Evolutionary conservation across 2,888 invertebrate genomes (phyloP), one percentile per base, ranked within the genome.

Genomic region (Ephialtes manifestator): DNA sequence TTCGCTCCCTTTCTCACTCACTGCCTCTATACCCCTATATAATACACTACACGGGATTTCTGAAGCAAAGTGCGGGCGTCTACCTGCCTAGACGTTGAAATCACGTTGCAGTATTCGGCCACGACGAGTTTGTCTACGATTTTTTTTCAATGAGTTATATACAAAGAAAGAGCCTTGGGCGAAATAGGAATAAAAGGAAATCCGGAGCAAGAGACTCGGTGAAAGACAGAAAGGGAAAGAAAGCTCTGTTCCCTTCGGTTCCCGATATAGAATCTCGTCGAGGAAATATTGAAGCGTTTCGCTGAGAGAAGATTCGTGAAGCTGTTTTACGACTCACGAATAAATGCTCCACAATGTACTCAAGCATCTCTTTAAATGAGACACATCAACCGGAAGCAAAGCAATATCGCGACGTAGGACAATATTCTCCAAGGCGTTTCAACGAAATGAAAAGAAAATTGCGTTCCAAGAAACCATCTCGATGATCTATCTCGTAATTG

Each of bases 251-350:
- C 63, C 63, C 48, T 46, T 31, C 72, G 20, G 77, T 58, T 82
- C 77, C 82, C 77, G 31, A 82, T 82, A 77, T 82, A 82, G 82
- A 82, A 77, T 13, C 65, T 46, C 58, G 48, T 24, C 35, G n/a
- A 13, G 46, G 13, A 72, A 77, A 77, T 72, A 77, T 82, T 48
- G 8, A 35, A 24, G 46, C 15, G n/a, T 13, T 15, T 4, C 58
- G 39, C 43, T 15, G 24, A 39, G 18, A 39, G 18, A 39, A 7
- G 20, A 39, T 55, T 55, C 55, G 53, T 51, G n/a, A 63, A 63
- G n/a, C n/a, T 39, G 20, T 4, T 11, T 43, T n/a, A 18, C 39
- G 65, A 20, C n/a, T n/a, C n/a, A 20, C 28, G 15, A 58, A 55
- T 5, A 60, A 28, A 13, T 60, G 2, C 53, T 58, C 11, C 8